Base-by-base conservation (phyloP, 2,888 invertebrate species). In the Scotopteryx bipunctaria region DNA sequence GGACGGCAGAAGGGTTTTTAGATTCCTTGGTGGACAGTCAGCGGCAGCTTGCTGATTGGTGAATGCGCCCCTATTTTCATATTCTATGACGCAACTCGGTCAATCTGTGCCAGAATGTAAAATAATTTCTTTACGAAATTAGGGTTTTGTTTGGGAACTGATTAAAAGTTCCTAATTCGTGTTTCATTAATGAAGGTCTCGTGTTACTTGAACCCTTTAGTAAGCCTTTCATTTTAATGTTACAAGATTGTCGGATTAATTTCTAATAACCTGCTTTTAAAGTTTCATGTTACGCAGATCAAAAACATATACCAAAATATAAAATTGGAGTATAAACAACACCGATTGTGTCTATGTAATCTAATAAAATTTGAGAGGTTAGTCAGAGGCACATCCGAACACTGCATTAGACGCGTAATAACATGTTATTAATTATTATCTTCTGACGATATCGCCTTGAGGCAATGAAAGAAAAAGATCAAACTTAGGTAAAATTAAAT, bases 161-260 rank as follows among this genome's bases (percentile, higher is more conserved):
- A 53, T 61, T 57, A 61, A 64, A 61, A 64, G 66, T 67, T 71
- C 63, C 57, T 64, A 65, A 67, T 69, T 67, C 60, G 54, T 64
- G 62, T 67, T 70, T 70, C 63, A 67, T 71, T 71, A 70, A 60
- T 67, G 63, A 61, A 61, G 52, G 64, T 57, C 61, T 66, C 59
- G 53, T 61, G 73, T 70, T 68, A 69, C 65, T 63, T 47, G 61
- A 69, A 66, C 64, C 69, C 63, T 65, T 64, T 71, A 56, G 62
- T 59, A 56, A 59, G 56, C 42, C 59, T 62, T 53, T 37, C 19
- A 36, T 69, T 61, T 63, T 48, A 54, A 50, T 60, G 55, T 63
- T 66, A 52, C 59, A 67, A 61, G 59, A 61, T 63, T 59, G 49
- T 40, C 47, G 51, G 53, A 51, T 64, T 60, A 66, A 61, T 44